phyloP scores from a whole-genome alignment of 2,113 vertebrate species.

The Hypomesus transpacificus region DNA sequence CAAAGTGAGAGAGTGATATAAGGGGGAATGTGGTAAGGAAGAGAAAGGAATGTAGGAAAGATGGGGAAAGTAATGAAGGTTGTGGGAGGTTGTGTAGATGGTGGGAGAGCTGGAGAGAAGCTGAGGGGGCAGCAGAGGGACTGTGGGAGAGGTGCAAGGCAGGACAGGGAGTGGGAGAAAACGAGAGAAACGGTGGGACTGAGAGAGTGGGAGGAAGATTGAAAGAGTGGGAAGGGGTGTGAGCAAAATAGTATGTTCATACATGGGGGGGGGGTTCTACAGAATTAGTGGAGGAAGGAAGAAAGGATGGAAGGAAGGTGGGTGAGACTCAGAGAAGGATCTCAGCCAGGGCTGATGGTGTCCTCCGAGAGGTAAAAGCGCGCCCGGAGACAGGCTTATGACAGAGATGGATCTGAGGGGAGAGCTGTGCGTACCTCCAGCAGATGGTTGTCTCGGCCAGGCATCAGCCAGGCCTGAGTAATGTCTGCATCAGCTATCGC shows the following conservation, averaged over 20 bases:
- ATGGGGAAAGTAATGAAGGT: too few species aligned
- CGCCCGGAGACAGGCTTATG: slow-evolving; percentile 52
- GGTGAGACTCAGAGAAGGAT: not conserved
- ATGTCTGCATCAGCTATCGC: slow-evolving; percentile 51
- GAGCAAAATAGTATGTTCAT: not conserved
- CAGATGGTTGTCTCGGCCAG: slow-evolving; percentile 65
- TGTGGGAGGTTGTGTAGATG: too few species aligned
- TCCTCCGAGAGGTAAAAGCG: slow-evolving; percentile 24
- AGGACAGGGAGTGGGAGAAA: not conserved
- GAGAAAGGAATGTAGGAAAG: too few species aligned
- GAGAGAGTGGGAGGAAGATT: not conserved
- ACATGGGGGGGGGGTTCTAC: not conserved
- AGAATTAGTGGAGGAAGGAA: too few species aligned
- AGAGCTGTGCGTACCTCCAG: slow-evolving; percentile 58
- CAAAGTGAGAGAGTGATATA: too few species aligned
- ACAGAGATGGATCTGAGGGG: slow-evolving; percentile 65
- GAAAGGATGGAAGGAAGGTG: too few species aligned
- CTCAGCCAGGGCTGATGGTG: not conserved
- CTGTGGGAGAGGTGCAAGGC: not conserved
- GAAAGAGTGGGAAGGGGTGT: not conserved
- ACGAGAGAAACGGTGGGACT: not conserved
- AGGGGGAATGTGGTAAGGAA: too few species aligned
- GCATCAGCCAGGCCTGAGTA: slow-evolving; percentile 55
- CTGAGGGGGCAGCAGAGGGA: not conserved
- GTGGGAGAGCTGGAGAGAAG: not conserved